phyloP scores from a whole-genome alignment of 2,797 vertebrate genomes.

The Pangasius macronema region DNA sequence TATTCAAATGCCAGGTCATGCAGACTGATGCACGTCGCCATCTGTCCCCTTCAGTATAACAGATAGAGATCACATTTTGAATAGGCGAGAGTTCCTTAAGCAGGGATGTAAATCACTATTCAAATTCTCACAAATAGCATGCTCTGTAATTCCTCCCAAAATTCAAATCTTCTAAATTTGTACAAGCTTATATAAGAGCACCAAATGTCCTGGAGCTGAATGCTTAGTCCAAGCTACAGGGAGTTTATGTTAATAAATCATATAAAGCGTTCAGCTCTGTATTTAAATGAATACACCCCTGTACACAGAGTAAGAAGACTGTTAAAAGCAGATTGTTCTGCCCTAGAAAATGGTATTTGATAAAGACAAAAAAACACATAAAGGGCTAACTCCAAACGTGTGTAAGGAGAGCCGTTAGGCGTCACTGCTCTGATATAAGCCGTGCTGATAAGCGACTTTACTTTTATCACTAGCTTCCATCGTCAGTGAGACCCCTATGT shows the following conservation, averaged over 20 bases:
- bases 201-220: neutral
- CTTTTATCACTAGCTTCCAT: neutral
- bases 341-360: neutral
- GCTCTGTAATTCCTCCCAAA: neutral
- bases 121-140: neutral
- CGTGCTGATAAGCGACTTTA: neutral
- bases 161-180: neutral
- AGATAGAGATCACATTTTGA: neutral
- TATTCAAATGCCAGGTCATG: neutral
- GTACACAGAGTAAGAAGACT: neutral
- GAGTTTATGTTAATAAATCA: neutral
- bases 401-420: neutral
- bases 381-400: neutral
- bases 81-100: neutral
- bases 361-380: neutral
- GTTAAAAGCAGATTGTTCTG: neutral
- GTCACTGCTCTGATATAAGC: neutral
- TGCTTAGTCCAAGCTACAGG: too few relatives aligned
- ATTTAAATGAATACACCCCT: neutral
- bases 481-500: neutral
- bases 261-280: neutral
- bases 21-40: neutral
- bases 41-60: neutral
- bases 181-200: neutral
- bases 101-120: slow-evolving; percentile 2